Evolutionary conservation across 2,888 invertebrate species (phyloP).

Genomic region (Acrobasis suavella): DNA sequence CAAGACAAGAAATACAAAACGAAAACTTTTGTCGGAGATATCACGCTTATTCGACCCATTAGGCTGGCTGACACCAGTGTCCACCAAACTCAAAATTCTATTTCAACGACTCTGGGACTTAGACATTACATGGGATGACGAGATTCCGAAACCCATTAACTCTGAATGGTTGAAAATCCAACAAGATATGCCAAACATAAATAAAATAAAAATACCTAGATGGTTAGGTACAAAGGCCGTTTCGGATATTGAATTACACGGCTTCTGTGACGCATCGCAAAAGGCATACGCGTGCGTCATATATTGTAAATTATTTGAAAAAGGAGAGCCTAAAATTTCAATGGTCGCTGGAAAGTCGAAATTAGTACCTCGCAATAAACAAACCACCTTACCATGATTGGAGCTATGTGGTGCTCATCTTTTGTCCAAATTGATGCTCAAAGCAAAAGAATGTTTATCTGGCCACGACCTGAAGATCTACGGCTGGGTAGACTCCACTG

Average conservation of each 20-base stretch:
- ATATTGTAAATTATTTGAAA: background rate
- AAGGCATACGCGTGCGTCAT: constrained; percentile 20
- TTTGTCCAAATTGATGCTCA: constrained; percentile 1
- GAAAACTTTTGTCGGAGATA: constrained; percentile 21
- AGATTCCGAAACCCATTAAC: constrained; percentile 11
- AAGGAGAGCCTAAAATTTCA: too few species aligned
- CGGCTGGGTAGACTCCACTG: constrained; percentile 28
- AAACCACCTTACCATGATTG: background rate
- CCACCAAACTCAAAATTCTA: constrained; percentile 28
- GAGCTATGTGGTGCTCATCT: background rate
- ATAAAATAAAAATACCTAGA: constrained; percentile 18
- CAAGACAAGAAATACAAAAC: constrained; percentile 13
- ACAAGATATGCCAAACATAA: constrained; percentile 10
- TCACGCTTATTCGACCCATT: constrained; percentile 31
- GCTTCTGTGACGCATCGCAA: constrained; percentile 19
- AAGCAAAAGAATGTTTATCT: background rate
- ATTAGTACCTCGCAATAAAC: background rate
- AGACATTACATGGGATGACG: constrained; percentile 24
- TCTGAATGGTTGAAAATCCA: constrained; percentile 20
- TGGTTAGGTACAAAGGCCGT: constrained; percentile 4
- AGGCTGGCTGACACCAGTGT: constrained; percentile 29
- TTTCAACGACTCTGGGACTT: constrained; percentile 26
- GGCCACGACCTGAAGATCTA: background rate
- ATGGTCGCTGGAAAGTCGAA: background rate
- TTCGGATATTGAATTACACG: constrained; percentile 12